Evolutionary conservation across 92 coral and sea anemone genomes (phyloP), one percentile per base, ranked within the genome.

Genomic region (Hydrozoanthus gracilis): DNA sequence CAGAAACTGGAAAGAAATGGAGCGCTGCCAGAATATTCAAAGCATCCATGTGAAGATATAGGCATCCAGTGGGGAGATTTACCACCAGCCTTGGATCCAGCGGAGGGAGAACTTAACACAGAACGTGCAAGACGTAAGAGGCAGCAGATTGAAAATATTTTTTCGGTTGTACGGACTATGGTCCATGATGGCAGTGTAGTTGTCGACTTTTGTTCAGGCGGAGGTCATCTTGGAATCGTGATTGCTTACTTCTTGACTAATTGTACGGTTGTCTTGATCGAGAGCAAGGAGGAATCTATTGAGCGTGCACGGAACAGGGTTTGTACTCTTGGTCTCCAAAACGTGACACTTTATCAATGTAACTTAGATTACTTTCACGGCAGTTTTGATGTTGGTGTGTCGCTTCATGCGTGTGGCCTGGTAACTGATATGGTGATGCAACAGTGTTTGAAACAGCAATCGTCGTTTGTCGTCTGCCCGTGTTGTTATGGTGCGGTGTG

Each of bases 341-440:
- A 80, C 48, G 58, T 80, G 5, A 51, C 51, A 47, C 46, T 65
- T 66, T 80, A 51, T 51, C 85, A 80, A 51, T 64, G 85, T 10
- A 80, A 80, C 60, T 2, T 80, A 61, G 60, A 80, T 17, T 64
- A 80, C 85, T 80, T 80, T 8, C 17, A n/a, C 11, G 74, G 85
- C 20, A 64, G 51, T 4, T 80, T 80, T 50, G 73, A 65, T 14
- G 27, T 80, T 8, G 85, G 85, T 61, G 58, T 65, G 49, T 80
- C 85, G 7, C 85, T 80, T 64, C 85, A 80, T 13, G 85, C 85
- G 50, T 80, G 85, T 27, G 85, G 85, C 51, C 55, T 80, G 73
- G 85, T 80, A 20, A 80, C 85, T 20, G 85, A 80, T 20, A 64
- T 80, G 74, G 74, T 80, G 73, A 80, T 80, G 85, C 85, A 80